Evolutionary conservation across 2,888 invertebrate genomes (phyloP).

Genomic region (Empis stercorea): DNA sequence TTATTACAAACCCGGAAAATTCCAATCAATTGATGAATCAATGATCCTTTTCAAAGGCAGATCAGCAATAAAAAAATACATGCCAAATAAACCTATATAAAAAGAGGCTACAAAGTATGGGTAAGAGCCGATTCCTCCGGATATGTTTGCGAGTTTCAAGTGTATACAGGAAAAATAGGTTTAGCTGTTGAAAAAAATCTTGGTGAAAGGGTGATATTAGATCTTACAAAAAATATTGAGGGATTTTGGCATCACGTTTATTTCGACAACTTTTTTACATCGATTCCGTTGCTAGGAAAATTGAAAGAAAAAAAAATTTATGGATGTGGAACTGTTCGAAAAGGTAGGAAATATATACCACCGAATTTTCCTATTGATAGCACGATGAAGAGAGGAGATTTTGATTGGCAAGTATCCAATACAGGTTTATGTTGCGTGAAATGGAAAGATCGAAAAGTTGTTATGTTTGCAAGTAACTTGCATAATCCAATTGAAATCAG

Average conservation of each 20-base stretch:
- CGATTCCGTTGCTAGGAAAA: constrained; percentile 2
- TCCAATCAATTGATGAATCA: constrained; percentile 17
- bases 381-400: neutral
- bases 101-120: constrained; percentile 20
- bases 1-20: neutral
- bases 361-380: neutral
- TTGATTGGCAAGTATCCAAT: constrained; percentile 2
- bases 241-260: constrained; percentile 1
- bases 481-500: too few relatives aligned
- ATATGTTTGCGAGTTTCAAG: constrained; percentile 20
- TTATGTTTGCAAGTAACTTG: neutral
- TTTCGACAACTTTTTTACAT: constrained; percentile 7
- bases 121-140: constrained; percentile 15
- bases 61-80: constrained; percentile 15
- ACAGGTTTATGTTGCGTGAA: constrained; percentile 6
- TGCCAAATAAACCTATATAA: constrained; percentile 10
- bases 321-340: constrained; percentile 4
- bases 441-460: constrained; percentile 1
- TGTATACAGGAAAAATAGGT: constrained; percentile 24
- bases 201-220: constrained; percentile 2
- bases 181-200: constrained; percentile 23
- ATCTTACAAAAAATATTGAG: constrained; percentile 1
- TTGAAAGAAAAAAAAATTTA: constrained; percentile 5
- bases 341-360: constrained; percentile 5
- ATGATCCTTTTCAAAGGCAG: constrained; percentile 20